Conservation (phyloP, 1,140 invertebrate species). For the Drosophila melanica region DNA sequence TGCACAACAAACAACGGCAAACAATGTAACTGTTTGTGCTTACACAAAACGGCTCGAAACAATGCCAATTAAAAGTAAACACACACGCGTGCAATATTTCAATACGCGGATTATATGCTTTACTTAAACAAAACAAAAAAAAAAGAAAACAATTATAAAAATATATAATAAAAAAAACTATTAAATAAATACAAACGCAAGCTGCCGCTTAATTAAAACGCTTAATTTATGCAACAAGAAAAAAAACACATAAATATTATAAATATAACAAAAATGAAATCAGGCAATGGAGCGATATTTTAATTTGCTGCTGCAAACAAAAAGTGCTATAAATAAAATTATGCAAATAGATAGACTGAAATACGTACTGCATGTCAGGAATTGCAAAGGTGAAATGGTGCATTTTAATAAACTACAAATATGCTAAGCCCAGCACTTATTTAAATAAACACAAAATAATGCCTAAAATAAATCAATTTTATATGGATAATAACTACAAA, state of each 20-base stretch:
- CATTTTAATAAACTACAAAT: conserved; percentile 10
- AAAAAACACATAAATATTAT: conserved; percentile 5
- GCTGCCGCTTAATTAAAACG: conserved; percentile 35
- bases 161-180: conserved; percentile 41
- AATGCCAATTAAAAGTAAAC: conserved; percentile 68
- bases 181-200: conserved; percentile 15
- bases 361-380: not conserved
- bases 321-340: conserved; percentile 46
- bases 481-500: not conserved
- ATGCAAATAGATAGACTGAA: conserved; percentile 26
- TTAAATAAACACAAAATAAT: conserved; percentile 21
- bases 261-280: conserved; percentile 34
- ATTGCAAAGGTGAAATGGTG: not conserved
- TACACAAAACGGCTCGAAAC: conserved; percentile 1
- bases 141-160: conserved; percentile 38
- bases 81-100: conserved; percentile 14
- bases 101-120: conserved; percentile 12
- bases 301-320: conserved; percentile 17
- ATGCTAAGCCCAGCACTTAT: conserved; percentile 13
- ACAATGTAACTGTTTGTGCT: not conserved
- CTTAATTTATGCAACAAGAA: conserved; percentile 23
- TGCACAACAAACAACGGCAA: conserved; percentile 2
- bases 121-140: conserved; percentile 18
- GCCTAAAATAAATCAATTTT: conserved; percentile 13
- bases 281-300: not conserved